Percentiles rank a stretch among this genome's conserved stretches.
phyloP scores from a whole-genome alignment of 2,888 invertebrate genomes.

The Luperina nickerlii region DNA sequence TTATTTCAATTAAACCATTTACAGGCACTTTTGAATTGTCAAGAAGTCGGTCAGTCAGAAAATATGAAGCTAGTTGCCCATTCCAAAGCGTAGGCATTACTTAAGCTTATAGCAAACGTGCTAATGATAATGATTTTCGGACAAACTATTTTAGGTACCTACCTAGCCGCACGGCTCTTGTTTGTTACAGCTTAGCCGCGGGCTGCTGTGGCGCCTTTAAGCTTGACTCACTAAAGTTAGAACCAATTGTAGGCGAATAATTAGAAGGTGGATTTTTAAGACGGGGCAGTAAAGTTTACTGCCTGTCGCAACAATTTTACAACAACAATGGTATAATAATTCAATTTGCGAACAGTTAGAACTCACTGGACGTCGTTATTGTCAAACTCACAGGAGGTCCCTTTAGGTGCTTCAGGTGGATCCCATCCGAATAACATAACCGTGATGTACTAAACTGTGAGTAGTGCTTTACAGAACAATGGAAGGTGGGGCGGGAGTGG shows the following conservation, averaged over 20 bases:
- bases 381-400: background rate
- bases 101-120: no score
- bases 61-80: no score
- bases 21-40: no score
- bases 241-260: background rate
- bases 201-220: background rate
- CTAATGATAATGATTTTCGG: no score
- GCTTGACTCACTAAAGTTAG: background rate
- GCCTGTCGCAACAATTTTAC: no score
- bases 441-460: background rate
- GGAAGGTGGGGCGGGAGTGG: slow-evolving; percentile 87
- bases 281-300: background rate
- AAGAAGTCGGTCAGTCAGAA: no score
- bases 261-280: background rate
- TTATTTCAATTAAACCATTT: no score
- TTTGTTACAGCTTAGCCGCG: background rate
- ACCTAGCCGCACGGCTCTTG: background rate
- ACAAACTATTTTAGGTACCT: no score
- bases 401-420: background rate
- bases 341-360: no score
- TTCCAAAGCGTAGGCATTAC: no score
- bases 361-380: background rate
- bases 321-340: no score
- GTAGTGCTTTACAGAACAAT: slow-evolving; percentile 75
- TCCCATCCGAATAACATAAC: background rate